phyloP scores from a whole-genome alignment of 2,113 vertebrate species.

The Ovibos moschatus region DNA sequence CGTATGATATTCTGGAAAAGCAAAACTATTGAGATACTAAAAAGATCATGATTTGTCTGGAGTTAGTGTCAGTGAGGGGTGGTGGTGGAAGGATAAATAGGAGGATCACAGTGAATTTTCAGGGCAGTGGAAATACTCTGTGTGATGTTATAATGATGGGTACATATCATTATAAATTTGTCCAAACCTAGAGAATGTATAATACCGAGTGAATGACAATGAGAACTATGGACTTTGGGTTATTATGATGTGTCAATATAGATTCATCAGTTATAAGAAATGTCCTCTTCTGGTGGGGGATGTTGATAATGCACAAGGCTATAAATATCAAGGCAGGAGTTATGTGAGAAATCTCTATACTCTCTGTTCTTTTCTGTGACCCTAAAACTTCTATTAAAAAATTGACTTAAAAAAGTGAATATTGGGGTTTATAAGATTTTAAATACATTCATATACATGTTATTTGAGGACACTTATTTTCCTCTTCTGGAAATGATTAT shows the following conservation, averaged over 20 bases:
- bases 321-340: background rate
- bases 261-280: background rate
- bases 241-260: background rate
- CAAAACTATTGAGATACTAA: too few relatives aligned
- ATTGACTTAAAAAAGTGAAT: background rate
- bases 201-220: background rate
- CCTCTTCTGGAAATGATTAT: background rate
- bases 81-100: background rate
- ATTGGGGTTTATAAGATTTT: background rate
- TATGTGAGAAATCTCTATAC: background rate
- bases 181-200: background rate
- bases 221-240: background rate
- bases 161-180: background rate
- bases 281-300: too few relatives aligned
- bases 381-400: background rate
- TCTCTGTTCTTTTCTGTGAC: background rate
- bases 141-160: background rate
- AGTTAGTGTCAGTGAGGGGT: too few relatives aligned
- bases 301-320: background rate
- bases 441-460: background rate
- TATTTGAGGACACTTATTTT: background rate
- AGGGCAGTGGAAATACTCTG: background rate
- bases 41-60: too few relatives aligned
- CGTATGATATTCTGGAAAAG: too few relatives aligned
- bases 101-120: background rate